A percentile compares a stretch with the other conserved stretches of the same genome.
phyloP scores from a whole-genome alignment of 2,888 invertebrate genomes.

The Eristalis tenax region DNA sequence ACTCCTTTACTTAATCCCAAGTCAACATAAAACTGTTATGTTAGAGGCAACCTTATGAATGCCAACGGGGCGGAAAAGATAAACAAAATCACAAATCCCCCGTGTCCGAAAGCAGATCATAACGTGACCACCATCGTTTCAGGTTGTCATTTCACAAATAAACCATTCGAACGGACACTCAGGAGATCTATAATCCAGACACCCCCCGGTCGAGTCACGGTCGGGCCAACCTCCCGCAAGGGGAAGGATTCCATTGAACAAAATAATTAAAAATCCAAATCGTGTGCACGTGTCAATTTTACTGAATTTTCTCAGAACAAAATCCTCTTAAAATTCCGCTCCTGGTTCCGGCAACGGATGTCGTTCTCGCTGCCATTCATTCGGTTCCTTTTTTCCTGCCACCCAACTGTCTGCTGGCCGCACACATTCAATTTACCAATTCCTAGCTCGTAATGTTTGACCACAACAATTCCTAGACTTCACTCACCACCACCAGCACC shows the following conservation, averaged over 20 bases:
- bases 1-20: not conserved
- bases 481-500: not conserved
- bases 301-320: slow-evolving; percentile 3
- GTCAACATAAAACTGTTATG: not conserved
- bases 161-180: not conserved
- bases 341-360: slow-evolving; percentile 14
- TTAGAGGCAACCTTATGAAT: not conserved
- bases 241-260: not conserved
- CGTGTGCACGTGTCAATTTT: slow-evolving; percentile 24
- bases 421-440: slow-evolving; percentile 50
- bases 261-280: slow-evolving; percentile 30
- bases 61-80: not conserved
- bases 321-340: slow-evolving; percentile 36
- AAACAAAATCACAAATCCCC: slow-evolving; percentile 2
- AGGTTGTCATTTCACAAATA: not conserved
- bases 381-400: not conserved
- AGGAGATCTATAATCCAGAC: not conserved
- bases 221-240: not conserved
- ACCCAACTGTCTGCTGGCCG: not conserved
- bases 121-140: slow-evolving; percentile 1
- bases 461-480: slow-evolving; percentile 38
- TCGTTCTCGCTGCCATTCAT: not conserved
- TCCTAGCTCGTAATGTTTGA: slow-evolving; percentile 50
- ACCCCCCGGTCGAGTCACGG: not conserved
- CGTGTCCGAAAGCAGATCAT: not conserved